Base-by-base conservation (phyloP, 2,797 vertebrate genomes). In the Coregonus sp. region DNA sequence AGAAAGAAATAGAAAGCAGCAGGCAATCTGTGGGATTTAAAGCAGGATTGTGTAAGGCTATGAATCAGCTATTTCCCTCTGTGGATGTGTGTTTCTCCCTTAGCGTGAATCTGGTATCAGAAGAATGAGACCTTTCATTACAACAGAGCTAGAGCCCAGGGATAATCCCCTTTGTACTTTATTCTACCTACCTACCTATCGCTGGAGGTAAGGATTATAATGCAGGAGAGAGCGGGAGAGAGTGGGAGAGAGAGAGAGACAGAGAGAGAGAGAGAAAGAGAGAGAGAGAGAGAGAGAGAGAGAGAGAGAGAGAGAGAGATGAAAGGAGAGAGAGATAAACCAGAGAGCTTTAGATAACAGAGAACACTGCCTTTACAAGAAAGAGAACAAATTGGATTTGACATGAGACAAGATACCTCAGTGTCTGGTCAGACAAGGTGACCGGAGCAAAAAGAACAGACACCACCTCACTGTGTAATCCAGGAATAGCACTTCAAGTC, bases 371-470 rank as follows among this genome's bases (percentile, higher is more conserved):
- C 50, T 72, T 77, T 35, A 81, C 73, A 78, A 68, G 52, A 59
- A 73, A 82, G 75, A 50, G 69, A 82, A 29, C 73, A 80, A 75
- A 85, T 77, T 79, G n/a, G 84, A 72, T 85, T 85, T 81, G 75
- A 71, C 70, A 71, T 56, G 52, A 84, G 70, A 72, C 68, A 72
- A 77, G 66, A 82, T 74, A 81, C 81, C 78, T 59, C 56, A 51
- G 66, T 5, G 51, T 78, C 59, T 78, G 51, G 78, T 78, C 74
- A 73, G 56, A 73, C 25, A 73, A 75, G 78, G 76, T 63, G 75
- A 88, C 54, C 37, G 72, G 35, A 4, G 31, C 5, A 70, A 16
- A 50, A 14, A 70, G 66, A 35, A 35, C 4, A 29, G n/a, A 15
- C 12, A 35, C 4, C 9, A 16, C 25, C 12, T 29, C 65, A 33